Percentiles rank a stretch among this genome's conserved stretches.
Conservation (phyloP, 2,113 vertebrate species). For the Passer montanus region DNA sequence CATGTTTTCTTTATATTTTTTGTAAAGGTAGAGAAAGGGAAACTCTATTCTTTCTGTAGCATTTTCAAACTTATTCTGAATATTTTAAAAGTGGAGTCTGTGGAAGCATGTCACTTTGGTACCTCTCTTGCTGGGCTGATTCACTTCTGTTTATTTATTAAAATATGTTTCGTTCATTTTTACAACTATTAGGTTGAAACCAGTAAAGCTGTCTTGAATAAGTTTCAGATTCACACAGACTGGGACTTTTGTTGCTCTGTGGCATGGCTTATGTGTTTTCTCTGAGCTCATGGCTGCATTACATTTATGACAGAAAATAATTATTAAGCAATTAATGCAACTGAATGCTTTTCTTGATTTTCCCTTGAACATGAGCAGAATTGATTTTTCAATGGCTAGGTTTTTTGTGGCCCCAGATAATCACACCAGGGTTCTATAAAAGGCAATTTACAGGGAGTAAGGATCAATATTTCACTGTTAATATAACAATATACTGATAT, state of each 20-base stretch:
- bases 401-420: not conserved
- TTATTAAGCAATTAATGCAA: not conserved
- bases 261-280: not conserved
- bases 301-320: not conserved
- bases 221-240: not conserved
- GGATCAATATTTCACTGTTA: not conserved
- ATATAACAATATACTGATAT: not conserved
- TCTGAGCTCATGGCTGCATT: not conserved
- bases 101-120: not conserved
- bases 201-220: not conserved
- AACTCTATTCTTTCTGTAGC: not conserved
- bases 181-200: not conserved
- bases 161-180: not conserved
- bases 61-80: not conserved
- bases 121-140: not conserved
- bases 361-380: not conserved
- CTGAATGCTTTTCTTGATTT: not conserved
- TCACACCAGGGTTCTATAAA: not conserved
- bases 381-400: not conserved
- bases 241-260: not conserved
- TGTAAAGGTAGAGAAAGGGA: not conserved
- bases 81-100: not conserved
- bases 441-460: not conserved
- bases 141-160: not conserved
- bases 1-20: not conserved